Evolutionary conservation across 2,797 vertebrate genomes (phyloP).

Genomic region (Acipenser ruthenus): DNA sequence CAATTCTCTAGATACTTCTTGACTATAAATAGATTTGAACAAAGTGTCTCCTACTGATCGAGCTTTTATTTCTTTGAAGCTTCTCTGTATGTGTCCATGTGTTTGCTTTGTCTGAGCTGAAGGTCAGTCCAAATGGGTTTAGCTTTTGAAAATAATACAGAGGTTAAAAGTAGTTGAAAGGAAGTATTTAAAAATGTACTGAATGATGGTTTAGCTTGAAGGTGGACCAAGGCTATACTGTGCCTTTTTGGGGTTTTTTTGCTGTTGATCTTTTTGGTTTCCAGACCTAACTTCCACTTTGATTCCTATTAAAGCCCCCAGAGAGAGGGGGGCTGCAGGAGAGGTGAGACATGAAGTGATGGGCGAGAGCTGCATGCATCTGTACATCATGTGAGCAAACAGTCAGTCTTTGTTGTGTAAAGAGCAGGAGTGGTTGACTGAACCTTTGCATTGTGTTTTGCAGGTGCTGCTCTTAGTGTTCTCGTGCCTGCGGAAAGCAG

Average conservation of each 20-base stretch:
- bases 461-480: slow-evolving; percentile 83
- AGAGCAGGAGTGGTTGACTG: not conserved
- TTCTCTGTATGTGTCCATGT: slow-evolving; percentile 7
- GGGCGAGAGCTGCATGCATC: no score
- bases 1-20: not conserved
- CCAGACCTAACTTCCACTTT: no score
- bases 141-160: not conserved
- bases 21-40: not conserved
- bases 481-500: slow-evolving; percentile 92
- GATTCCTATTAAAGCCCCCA: no score
- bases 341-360: no score
- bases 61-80: slow-evolving; percentile 8
- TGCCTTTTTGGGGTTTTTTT: no score
- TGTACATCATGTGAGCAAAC: not conserved
- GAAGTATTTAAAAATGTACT: no score
- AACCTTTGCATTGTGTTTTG: slow-evolving; percentile 24
- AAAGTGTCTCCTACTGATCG: slow-evolving; percentile 2
- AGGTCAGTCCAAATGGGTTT: not conserved
- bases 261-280: no score
- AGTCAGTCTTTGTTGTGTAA: not conserved
- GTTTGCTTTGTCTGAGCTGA: not conserved
- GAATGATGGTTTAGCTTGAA: no score
- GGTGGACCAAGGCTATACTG: no score
- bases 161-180: no score
- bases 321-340: no score